phyloP scores from a whole-genome alignment of 2,888 invertebrate species.

The Ectemnius continuus region DNA sequence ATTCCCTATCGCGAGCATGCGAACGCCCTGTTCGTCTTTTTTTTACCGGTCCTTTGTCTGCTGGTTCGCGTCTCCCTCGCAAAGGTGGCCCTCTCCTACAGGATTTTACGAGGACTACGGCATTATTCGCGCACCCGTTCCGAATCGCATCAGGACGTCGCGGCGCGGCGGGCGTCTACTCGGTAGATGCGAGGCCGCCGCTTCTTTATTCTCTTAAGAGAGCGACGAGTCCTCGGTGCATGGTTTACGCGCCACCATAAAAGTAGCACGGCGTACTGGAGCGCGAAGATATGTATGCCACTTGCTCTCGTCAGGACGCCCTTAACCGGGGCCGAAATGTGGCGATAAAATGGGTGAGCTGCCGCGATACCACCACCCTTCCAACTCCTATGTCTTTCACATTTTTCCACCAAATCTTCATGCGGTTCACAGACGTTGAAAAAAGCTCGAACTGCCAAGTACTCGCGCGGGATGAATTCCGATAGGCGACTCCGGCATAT shows the following conservation, averaged over 20 bases:
- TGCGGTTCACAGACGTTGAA: slow-evolving; percentile 20
- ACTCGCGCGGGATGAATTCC: slow-evolving; percentile 27
- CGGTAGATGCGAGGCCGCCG: slow-evolving; percentile 2
- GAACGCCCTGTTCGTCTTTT: background rate
- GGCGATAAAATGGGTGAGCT: slow-evolving; percentile 64
- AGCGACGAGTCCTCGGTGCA: slow-evolving; percentile 61
- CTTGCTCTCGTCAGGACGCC: slow-evolving; percentile 55
- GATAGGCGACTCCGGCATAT: slow-evolving; percentile 28
- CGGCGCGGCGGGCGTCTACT: slow-evolving; percentile 13
- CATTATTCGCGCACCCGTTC: slow-evolving; percentile 54
- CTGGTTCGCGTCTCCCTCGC: slow-evolving; percentile 51
- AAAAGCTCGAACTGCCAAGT: slow-evolving; percentile 37
- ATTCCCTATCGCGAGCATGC: no score
- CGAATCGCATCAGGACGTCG: slow-evolving; percentile 48
- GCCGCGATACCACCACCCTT: slow-evolving; percentile 31
- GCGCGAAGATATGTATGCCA: slow-evolving; percentile 53
- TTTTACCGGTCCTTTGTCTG: slow-evolving; percentile 22
- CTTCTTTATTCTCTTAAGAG: slow-evolving; percentile 71
- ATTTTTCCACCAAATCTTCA: slow-evolving; percentile 64
- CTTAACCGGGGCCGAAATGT: slow-evolving; percentile 66
- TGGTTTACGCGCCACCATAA: slow-evolving; percentile 72
- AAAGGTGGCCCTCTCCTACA: slow-evolving; percentile 66
- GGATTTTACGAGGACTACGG: slow-evolving; percentile 66
- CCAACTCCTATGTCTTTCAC: slow-evolving; percentile 15
- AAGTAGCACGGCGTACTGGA: slow-evolving; percentile 65